phyloP scores from a whole-genome alignment of 2,113 vertebrate genomes.

The Rhombomys opimus region DNA sequence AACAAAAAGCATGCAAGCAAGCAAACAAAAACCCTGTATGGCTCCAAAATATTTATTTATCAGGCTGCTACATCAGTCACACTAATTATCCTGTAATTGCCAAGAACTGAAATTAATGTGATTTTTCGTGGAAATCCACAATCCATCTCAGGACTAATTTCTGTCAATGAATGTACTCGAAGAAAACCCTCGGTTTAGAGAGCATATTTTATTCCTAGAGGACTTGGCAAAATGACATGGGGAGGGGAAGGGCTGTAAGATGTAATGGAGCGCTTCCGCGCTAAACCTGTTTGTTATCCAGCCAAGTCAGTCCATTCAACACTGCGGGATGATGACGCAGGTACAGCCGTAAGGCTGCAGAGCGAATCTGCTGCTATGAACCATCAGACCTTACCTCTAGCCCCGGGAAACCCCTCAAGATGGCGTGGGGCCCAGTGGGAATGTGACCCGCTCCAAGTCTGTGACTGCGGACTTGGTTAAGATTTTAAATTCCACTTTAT shows the following conservation, averaged over 20 bases:
- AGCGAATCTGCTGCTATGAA: conserved; percentile 65
- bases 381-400: conserved; percentile 22
- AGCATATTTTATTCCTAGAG: conserved; percentile 71
- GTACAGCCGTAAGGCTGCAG: conserved; percentile 31
- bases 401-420: conserved; percentile 62
- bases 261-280: conserved; percentile 48
- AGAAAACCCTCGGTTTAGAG: conserved; percentile 73
- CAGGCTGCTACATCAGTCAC: conserved; percentile 68
- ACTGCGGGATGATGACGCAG: conserved; percentile 58
- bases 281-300: conserved; percentile 45
- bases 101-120: conserved; percentile 71
- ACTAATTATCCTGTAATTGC: conserved; percentile 74
- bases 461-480: background rate
- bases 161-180: conserved; percentile 69
- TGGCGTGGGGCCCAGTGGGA: conserved; percentile 23
- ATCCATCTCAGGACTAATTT: conserved; percentile 73
- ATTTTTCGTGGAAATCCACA: conserved; percentile 74
- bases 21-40: conserved; percentile 24
- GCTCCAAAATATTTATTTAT: conserved; percentile 72
- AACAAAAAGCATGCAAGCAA: conserved; percentile 42
- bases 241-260: conserved; percentile 64
- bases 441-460: conserved; percentile 44
- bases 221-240: conserved; percentile 65
- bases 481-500: conserved; percentile 52
- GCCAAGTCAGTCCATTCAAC: conserved; percentile 2